Conservation (phyloP, 2,888 invertebrate species). For the Tethea ocularis region DNA sequence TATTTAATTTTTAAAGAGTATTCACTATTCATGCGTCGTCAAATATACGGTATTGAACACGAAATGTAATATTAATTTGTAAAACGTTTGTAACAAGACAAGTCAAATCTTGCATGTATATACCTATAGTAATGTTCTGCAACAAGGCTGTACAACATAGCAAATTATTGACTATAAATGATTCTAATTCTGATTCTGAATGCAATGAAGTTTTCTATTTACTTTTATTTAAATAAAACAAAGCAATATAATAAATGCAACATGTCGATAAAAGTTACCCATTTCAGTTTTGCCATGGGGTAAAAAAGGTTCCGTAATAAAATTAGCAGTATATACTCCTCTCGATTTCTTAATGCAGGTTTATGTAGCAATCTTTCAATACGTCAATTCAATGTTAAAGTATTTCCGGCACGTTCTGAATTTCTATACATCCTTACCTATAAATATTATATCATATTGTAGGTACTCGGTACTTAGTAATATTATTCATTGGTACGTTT, state of each 20-base stretch:
- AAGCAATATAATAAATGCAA: not conserved
- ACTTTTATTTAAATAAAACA: not conserved
- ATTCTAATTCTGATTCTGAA: no score
- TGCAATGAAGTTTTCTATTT: not conserved
- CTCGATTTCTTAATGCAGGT: not conserved
- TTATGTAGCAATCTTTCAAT: not conserved
- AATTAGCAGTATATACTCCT: not conserved
- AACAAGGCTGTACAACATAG: no score
- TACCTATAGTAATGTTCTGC: no score
- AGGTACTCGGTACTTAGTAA: no score
- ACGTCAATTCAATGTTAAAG: not conserved
- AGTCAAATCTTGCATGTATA: no score
- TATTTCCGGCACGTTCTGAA: not conserved
- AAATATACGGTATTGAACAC: not conserved
- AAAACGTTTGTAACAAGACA: no score
- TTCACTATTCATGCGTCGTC: not conserved
- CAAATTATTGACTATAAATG: no score
- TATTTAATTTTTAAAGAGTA: constrained; percentile 28
- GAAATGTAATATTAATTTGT: no score
- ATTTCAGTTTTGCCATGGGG: not conserved
- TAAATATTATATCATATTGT: not conserved
- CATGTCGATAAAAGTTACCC: not conserved
- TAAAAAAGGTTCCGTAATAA: not conserved
- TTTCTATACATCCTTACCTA: not conserved
- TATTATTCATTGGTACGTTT: not conserved